A percentile compares a stretch with the other conserved stretches of the same genome.
These are phyloP conservation scores for Microcebus tavaratra DNA, from an alignment of 2,113 vertebrate genomes.

Conservation along the genomic window DNA sequence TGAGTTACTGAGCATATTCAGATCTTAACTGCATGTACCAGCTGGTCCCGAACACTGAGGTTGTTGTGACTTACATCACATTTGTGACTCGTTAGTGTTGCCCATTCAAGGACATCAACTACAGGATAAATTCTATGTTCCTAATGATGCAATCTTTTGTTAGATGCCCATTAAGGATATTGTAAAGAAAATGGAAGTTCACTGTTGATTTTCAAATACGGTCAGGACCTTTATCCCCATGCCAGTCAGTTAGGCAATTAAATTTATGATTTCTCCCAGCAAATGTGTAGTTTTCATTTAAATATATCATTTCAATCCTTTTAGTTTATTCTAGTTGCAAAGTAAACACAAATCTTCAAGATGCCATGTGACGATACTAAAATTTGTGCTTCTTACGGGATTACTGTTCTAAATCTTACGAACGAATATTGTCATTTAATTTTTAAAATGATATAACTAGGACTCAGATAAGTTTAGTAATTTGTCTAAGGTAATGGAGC, in stretches of 20 bases:
- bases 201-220: neutral
- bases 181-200: conserved; percentile 21
- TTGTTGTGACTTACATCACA: conserved; percentile 57
- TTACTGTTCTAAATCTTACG: neutral
- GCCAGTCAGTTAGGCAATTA: neutral
- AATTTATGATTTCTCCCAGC: neutral
- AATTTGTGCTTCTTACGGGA: neutral
- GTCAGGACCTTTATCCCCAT: neutral
- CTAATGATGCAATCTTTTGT: conserved; percentile 58
- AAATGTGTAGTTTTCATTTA: neutral
- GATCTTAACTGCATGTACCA: neutral
- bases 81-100: conserved; percentile 43
- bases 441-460: neutral
- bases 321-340: neutral
- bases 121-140: conserved; percentile 42
- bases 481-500: neutral
- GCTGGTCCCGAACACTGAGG: neutral
- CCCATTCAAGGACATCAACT: conserved; percentile 43
- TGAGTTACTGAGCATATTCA: conserved; percentile 49
- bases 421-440: neutral
- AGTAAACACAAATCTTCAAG: neutral
- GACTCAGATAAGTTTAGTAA: neutral
- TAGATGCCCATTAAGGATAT: neutral
- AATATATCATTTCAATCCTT: neutral
- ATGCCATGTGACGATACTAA: neutral